Conservation (phyloP, 2,888 invertebrate species). For the Tromatobia lineatoria region DNA sequence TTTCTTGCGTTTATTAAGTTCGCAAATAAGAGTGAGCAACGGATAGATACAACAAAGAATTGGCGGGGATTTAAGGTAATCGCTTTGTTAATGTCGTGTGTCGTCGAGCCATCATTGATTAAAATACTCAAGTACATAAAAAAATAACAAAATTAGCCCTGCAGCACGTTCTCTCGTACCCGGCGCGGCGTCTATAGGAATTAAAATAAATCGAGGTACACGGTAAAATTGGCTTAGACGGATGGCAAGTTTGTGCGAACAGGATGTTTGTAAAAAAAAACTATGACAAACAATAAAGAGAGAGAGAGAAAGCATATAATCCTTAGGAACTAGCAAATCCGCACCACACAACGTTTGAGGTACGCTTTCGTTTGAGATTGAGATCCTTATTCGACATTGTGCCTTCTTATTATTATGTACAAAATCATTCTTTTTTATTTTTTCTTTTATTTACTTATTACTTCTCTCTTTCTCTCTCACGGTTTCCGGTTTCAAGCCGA, state of each 20-base stretch:
- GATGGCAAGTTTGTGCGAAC: conserved; percentile 77
- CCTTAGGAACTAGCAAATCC: conserved; percentile 66
- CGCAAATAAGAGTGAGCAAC: not conserved
- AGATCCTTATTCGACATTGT: conserved; percentile 71
- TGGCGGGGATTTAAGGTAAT: not conserved
- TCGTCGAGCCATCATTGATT: conserved; percentile 36
- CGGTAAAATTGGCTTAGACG: conserved; percentile 64
- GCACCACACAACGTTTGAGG: conserved; percentile 59
- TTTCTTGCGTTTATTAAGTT: conserved; percentile 16
- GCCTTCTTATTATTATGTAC: conserved; percentile 69
- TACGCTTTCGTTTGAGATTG: conserved; percentile 64
- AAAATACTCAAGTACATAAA: conserved; percentile 38
- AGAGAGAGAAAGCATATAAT: conserved; percentile 60
- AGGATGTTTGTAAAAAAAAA: conserved; percentile 64
- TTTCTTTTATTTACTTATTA: conserved; percentile 22
- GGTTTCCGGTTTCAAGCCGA: conserved; percentile 3
- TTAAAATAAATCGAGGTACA: conserved; percentile 60
- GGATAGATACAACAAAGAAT: conserved; percentile 7
- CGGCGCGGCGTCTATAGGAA: conserved; percentile 38
- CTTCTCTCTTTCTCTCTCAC: conserved; percentile 36
- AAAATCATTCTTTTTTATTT: conserved; percentile 55
- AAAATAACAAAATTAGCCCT: conserved; percentile 13
- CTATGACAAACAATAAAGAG: conserved; percentile 48
- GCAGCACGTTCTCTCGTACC: conserved; percentile 28
- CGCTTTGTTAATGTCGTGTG: conserved; percentile 14